Evolutionary conservation across 2,113 vertebrate genomes (phyloP).

Genomic region (Crotophaga sulcirostris): DNA sequence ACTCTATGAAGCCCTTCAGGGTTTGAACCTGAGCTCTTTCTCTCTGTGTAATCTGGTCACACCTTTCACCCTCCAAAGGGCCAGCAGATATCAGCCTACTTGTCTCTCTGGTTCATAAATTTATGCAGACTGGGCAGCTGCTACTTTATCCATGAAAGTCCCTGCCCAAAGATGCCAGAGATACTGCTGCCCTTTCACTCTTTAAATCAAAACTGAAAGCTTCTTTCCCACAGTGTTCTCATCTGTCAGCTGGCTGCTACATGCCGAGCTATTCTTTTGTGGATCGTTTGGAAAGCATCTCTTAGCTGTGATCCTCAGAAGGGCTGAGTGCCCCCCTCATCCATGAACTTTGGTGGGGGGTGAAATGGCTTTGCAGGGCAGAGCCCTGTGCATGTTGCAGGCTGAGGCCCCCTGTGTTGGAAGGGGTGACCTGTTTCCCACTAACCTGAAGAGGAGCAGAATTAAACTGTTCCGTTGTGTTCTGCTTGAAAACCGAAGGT

Average conservation of each 20-base stretch:
- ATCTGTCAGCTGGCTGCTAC: not conserved
- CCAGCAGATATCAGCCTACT: not conserved
- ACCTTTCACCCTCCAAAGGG: not conserved
- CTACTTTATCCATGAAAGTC: conserved; percentile 12
- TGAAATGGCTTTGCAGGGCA: not conserved
- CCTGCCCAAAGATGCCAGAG: not conserved
- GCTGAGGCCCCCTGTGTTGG: not conserved
- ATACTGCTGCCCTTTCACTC: conserved; percentile 24
- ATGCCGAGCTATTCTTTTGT: not conserved
- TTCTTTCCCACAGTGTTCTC: conserved; percentile 6
- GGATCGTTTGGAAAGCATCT: conserved; percentile 5
- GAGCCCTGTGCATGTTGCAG: not conserved
- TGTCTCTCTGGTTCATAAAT: not conserved
- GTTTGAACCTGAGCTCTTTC: not conserved
- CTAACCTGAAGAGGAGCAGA: not conserved
- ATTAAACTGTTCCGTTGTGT: not conserved
- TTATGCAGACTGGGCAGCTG: not conserved
- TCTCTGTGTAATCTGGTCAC: not conserved
- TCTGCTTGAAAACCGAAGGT: not conserved
- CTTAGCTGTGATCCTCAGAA: not conserved
- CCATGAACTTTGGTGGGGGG: not conserved
- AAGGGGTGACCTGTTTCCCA: not conserved
- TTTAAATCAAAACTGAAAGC: conserved; percentile 46
- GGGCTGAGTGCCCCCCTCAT: not conserved
- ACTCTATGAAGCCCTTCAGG: not conserved